Base-by-base conservation (phyloP, 2,888 invertebrate genomes). In the Prosapia bicincta region DNA sequence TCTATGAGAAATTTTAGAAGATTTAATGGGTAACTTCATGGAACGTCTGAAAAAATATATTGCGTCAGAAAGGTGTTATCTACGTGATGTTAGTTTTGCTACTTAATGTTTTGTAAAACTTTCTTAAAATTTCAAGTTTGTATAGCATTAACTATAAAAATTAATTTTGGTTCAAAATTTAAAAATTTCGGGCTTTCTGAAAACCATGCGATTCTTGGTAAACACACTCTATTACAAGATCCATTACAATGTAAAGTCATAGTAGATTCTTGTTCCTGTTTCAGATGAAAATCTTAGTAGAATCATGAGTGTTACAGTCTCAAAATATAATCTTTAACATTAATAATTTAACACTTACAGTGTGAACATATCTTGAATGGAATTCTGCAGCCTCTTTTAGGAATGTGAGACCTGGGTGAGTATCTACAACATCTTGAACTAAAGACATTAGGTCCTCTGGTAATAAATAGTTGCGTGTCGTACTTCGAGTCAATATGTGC, bases 311-410 rank as follows among this genome's bases (percentile, higher is more conserved):
- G n/a, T n/a, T n/a, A n/a, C n/a, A n/a, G n/a, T n/a, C n/a, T n/a
- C n/a, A n/a, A n/a, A n/a, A n/a, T n/a, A n/a, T n/a, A n/a, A n/a
- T n/a, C n/a, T n/a, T 28, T 28, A 28, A 28, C 9, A 6, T 28
- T 28, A 25, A 69, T 7, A 38, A 30, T n/a, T n/a, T 70, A 13
- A 1, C 69, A 83, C 85, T 84, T 83, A 95, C 99, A 84, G 99
- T 99, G 86, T 98, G 97, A 81, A 99, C 95, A 85, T 99, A 99
- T 89, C 98, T 91, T 78, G 97, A 97, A 88, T 99, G 99, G 87
- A 99, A 99, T 88, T 99, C 99, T 0, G 95, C 95, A 77, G 99
- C 98, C 85, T 98, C 97, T 85, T 97, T 96, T 76, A 99, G 90
- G 88, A 99, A 99, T 78, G 94, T 95, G 80, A 99, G 90, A 69